Base-by-base conservation (phyloP, 2,797 vertebrate genomes). In the Anguilla obscura region DNA sequence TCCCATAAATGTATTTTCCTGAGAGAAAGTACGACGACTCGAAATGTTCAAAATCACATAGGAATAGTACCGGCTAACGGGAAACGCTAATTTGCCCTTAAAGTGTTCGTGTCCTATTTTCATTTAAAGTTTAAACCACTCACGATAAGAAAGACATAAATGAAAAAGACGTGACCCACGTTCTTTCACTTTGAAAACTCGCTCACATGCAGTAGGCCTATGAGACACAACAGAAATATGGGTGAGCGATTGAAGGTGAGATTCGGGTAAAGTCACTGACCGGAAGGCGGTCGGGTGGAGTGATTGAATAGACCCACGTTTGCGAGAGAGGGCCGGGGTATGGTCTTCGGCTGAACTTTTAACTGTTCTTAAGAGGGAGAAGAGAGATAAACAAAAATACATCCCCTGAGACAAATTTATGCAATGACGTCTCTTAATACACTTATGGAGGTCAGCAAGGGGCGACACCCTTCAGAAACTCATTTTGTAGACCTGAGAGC, bases 401-500 rank as follows among this genome's bases (percentile, higher is more conserved):
- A 50, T n/a, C 40, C 21, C 21, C 79, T 82, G 79, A 82, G 45
- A 5, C 40, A 18, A 82, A 50, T 82, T 3, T 50, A 24, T 82
- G 79, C 50, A 48, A 82, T 82, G 79, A 82, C 48, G 24, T 24
- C 79, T 82, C 40, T 48, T n/a, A 48, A 48, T 50, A 82, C n/a
- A 50, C 8, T 48, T 33, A 48, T n/a, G 10, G 21, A 27, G 79
- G 50, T 82, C 45, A 82, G 45, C 16, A 12, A 82, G 79, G n/a
- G 21, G 40, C 0, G 79, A 50, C 6, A 8, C 2, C 79, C 7
- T 14, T 48, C 40, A 82, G 45, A 80, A 48, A 45, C 21, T 9
- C 1, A 9, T 21, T 82, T 9, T 50, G 45, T 82, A 33, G 74
- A 76, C 74, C 33, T 2, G 27, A 36, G 74, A 40, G 24, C 16